Evolutionary conservation across 1,140 invertebrate species (phyloP), one percentile per base, ranked within the genome.

Genomic region (Sarcophaga peregrina): DNA sequence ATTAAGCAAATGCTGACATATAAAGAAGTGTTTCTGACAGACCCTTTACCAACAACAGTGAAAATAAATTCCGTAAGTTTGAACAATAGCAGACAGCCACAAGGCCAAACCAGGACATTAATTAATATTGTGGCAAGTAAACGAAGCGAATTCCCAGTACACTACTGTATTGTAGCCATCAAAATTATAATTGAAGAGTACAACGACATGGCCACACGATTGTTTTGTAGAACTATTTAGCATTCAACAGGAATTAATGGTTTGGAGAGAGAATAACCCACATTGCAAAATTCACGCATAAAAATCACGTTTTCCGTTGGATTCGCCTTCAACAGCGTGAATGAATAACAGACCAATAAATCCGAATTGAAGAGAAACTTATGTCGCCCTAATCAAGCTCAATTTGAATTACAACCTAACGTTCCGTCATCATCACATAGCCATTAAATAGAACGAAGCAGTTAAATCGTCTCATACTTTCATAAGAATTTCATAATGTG

Each of bases 81-180:
- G 25, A 37, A 37, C 25, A 37, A 37, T 37, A 37, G 25, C 1
- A 37, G 25, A 37, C 1, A 37, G 25, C 1, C 47, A 82, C 52
- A 54, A 78, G 17, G 25, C 8, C 11, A 52, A 50, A 17, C 75
- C 37, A 83, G 83, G 83, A 81, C 83, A 52, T 83, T 83, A 83
- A 83, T 81, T 81, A 83, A 83, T 81, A 78, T 37, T 37, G 25
- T 37, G 25, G 81, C 47, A 83, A 81, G 45, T 72, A 78, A 78
- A 78, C 72, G 52, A 73, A 17, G 20, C 80, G 68, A 37, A 52
- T 46, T 78, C 25, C 58, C 37, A 75, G 7, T 11, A 83, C 17
- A 73, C 58, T 52, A 45, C n/a, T 17, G 45, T 45, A 81, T 10
- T 20, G 25, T 54, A 48, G 13, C 15, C 11, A 68, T 47, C 58